Base-by-base conservation (phyloP, 2,797 vertebrate species). In the Coracias cyanogaster region DNA sequence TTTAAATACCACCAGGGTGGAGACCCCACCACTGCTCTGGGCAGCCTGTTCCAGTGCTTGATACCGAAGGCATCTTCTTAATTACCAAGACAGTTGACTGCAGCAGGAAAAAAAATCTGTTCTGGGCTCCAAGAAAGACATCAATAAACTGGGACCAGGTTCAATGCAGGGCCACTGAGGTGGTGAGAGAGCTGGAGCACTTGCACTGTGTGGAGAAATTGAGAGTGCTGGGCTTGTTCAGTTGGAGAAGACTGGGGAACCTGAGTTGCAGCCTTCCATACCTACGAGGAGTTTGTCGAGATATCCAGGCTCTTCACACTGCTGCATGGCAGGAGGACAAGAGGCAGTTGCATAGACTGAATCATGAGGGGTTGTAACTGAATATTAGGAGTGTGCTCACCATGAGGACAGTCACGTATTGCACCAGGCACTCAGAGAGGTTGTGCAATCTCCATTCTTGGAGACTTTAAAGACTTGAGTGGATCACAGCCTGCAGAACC, bases 321-420 rank as follows among this genome's bases (percentile, higher is more conserved):
- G 12, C 2, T 55, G 33, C 0, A 0, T 35, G 66, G 15, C 54
- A n/a, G 37, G 31, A 84, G 45, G 46, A 55, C 29, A 15, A 25
- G 70, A 46, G 8, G 26, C 31, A 29, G 3, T 29, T 31, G 25
- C 20, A 21, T 10, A 52, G 28, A 12, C 25, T 31, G 78, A 22
- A 46, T 29, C 15, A 24, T 12, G 65, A 60, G 33, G 8, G 0
- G 0, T 45, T 82, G 8, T 9, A 0, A 41, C 45, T 35, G 87
- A 52, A 0, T 18, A 3, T 15, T 2, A 7, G 41, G 15, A 41
- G 3, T 7, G 35, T 86, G 16, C 31, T 90, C 14, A 39, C 20
- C 10, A 1, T 7, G 33, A 49, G 31, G 25, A 24, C 15, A 25
- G 15, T 17, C 18, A 6, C 1, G 4, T 4, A 7, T 43, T 21